phyloP scores from a whole-genome alignment of 2,888 invertebrate species.

The Herminia tarsipennalis region DNA sequence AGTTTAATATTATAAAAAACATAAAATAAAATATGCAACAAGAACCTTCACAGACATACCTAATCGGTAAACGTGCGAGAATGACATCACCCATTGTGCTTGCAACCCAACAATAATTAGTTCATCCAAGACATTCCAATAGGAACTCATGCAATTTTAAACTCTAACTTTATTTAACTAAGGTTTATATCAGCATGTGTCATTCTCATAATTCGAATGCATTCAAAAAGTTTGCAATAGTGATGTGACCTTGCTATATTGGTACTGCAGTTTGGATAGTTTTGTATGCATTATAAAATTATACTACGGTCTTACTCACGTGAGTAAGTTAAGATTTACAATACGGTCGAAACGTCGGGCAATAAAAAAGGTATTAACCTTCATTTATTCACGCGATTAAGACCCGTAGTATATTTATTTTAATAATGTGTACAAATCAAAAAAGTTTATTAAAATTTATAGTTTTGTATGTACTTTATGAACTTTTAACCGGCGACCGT shows the following conservation, averaged over 20 bases:
- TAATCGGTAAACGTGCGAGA: slow-evolving; percentile 19
- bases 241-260: slow-evolving; percentile 36
- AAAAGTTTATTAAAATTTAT: too few species aligned
- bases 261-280: slow-evolving; percentile 37
- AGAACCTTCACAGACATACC: slow-evolving; percentile 7
- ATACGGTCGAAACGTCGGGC: too few species aligned
- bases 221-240: slow-evolving; percentile 37
- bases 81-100: slow-evolving; percentile 19
- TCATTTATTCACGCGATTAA: too few species aligned
- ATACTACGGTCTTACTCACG: too few species aligned
- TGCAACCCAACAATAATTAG: slow-evolving; percentile 13
- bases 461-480: too few species aligned
- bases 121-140: slow-evolving; percentile 10
- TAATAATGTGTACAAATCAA: too few species aligned
- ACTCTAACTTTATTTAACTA: accelerated
- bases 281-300: too few species aligned
- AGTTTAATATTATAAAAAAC: not conserved
- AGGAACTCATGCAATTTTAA: slow-evolving; percentile 6
- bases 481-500: slow-evolving; percentile 22
- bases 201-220: slow-evolving; percentile 17
- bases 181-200: slow-evolving; percentile 2
- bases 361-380: slow-evolving; percentile 14
- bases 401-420: too few species aligned
- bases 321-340: too few species aligned
- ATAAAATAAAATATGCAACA: slow-evolving; percentile 4